Conservation (phyloP, 2,113 vertebrate genomes). For the Rhinogobius similis region DNA sequence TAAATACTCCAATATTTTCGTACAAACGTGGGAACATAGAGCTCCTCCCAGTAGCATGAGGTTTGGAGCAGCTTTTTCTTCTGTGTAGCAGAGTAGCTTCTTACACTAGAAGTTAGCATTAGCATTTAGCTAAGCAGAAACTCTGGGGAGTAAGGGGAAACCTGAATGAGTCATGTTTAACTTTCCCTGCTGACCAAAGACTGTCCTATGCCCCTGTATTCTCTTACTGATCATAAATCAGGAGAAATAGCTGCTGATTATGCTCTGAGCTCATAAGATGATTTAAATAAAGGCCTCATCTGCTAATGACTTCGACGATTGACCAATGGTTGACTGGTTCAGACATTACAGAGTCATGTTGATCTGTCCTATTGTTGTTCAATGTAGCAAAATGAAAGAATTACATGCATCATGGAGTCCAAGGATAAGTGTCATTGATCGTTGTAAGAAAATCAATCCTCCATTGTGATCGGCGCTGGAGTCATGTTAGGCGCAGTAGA, state of each 20-base stretch:
- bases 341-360: neutral
- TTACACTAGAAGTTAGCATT: neutral
- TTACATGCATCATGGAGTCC: neutral
- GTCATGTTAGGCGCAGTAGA: neutral
- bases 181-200: slow-evolving; percentile 2
- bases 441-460: neutral
- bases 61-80: too few species aligned
- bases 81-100: neutral
- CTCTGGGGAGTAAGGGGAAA: neutral
- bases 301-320: too few species aligned
- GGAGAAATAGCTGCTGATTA: neutral
- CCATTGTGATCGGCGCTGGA: neutral
- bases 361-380: neutral
- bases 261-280: neutral
- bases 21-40: too few species aligned
- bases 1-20: too few species aligned
- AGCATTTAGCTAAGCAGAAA: neutral
- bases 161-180: slow-evolving; percentile 2
- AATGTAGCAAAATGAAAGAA: neutral
- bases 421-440: neutral
- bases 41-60: too few species aligned
- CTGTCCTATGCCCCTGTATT: neutral
- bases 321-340: neutral
- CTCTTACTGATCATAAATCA: neutral
- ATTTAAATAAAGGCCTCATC: neutral